These are phyloP conservation scores for Dicranocentrus wangi DNA, from an alignment of 2,888 invertebrate species.

Conservation along the genomic window DNA sequence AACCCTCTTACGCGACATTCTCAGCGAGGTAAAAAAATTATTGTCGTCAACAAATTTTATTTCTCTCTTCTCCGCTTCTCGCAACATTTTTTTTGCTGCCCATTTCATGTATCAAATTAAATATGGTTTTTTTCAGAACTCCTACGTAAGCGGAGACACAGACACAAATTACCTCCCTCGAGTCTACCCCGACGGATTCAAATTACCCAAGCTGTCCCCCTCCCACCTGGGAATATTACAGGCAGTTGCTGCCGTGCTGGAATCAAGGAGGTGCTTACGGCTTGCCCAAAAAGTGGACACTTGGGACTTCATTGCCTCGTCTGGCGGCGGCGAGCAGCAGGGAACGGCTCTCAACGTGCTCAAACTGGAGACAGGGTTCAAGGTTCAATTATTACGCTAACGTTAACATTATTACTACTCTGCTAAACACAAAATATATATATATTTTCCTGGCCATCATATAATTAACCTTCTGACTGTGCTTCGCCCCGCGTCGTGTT, in stretches of 20 bases:
- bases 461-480: no score
- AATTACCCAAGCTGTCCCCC: slow-evolving; percentile 65
- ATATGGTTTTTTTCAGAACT: slow-evolving; percentile 68
- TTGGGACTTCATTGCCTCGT: slow-evolving; percentile 70
- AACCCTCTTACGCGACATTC: slow-evolving; percentile 79
- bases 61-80: no score
- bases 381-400: slow-evolving; percentile 47
- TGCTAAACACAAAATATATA: no score
- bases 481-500: no score
- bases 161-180: slow-evolving; percentile 80
- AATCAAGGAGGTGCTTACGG: slow-evolving; percentile 64
- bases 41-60: no score
- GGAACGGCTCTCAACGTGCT: slow-evolving; percentile 61
- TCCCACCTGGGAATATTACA: slow-evolving; percentile 66
- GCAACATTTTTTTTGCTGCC: no score
- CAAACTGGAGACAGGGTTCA: slow-evolving; percentile 53
- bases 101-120: no score
- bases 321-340: slow-evolving; percentile 64
- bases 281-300: slow-evolving; percentile 58
- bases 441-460: no score
- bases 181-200: slow-evolving; percentile 78
- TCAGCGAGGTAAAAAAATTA: slow-evolving; percentile 76
- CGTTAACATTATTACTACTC: neutral
- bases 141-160: slow-evolving; percentile 77
- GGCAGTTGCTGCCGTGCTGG: slow-evolving; percentile 69